Evolutionary conservation across 37 sponge, comb jelly and placozoan genomes (phyloP), one percentile per base, ranked within the genome.

Genomic region (Cliona cf. orientalis): DNA sequence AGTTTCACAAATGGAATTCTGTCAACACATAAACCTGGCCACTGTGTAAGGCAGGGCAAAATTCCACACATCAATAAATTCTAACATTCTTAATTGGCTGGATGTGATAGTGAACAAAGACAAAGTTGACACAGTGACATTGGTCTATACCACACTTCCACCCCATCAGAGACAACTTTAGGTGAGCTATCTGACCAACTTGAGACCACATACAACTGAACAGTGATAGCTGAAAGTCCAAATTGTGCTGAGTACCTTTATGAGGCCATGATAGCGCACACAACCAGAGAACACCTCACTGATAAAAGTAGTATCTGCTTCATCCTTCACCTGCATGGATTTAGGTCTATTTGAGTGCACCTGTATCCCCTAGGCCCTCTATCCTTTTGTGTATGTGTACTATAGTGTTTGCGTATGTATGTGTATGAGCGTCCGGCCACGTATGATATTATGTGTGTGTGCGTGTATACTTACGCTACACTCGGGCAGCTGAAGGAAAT

Each of bases 201-300:
- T 11, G 55, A 11, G 14, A 49, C 17, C 17, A 17, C 11, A 19
- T 11, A 49, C 17, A 11, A 49, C 17, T 49, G 17, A 49, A 49
- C 17, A 63, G 28, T 63, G 11, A 63, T 63, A 63, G 65, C 28
- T 63, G 22, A 11, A 63, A 37, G 69, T 67, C 11, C 62, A 61
- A 31, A 32, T 12, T 6, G 62, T 61, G 62, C 31, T 67, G 33
- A 37, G 34, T 59, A 94, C 95, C 78, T 94, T 86, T 14, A 87
- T 83, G 25, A 97, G 74, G 6, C 57, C 41, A 14, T 72, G 40
- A 71, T 77, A 86, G 53, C 90, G 71, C 12, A 87, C 85, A 76
- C 93, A 92, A 19, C 97, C 97, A 53, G 93, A 78, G 14, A 97
- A 75, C 42, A 97, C 97, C 46, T 95, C 97, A 70, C 84, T 63